A percentile compares a stretch with the other conserved stretches of the same genome.
phyloP scores from a whole-genome alignment of 2,888 invertebrate species.

The Tenthredo distinguenda region DNA sequence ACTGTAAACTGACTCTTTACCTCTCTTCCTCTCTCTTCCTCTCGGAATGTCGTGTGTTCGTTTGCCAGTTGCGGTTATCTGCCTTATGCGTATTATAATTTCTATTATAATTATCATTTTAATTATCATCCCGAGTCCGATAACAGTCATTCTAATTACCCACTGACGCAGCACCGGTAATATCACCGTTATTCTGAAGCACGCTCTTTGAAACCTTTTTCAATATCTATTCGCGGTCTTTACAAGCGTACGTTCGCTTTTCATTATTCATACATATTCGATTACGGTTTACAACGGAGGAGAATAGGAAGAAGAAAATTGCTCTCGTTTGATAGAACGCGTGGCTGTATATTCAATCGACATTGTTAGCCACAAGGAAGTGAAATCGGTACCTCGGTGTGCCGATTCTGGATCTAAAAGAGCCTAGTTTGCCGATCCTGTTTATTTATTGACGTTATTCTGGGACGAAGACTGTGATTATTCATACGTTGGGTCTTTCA shows the following conservation, averaged over 20 bases:
- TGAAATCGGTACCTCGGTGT: neutral
- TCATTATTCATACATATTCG: neutral
- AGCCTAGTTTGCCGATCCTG: neutral
- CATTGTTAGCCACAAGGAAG: neutral
- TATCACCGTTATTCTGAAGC: neutral
- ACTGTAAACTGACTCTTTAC: neutral
- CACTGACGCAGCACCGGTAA: neutral
- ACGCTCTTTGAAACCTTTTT: neutral
- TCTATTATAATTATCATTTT: conserved; percentile 12
- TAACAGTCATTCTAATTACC: neutral
- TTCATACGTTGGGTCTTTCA: neutral
- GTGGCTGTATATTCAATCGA: neutral
- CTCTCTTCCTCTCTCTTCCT: neutral
- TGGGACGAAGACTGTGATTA: neutral
- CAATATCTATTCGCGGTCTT: neutral
- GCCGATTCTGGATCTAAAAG: neutral
- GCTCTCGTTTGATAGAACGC: neutral
- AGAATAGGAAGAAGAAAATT: neutral
- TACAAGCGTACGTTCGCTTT: neutral
- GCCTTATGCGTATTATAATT: neutral
- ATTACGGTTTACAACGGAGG: neutral
- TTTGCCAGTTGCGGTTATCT: conserved; percentile 4
- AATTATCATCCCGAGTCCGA: neutral
- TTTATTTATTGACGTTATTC: neutral
- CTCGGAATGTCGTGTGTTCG: neutral